Evolutionary conservation across 2,797 vertebrate genomes (phyloP).

Genomic region (Enteromius mattozi): DNA sequence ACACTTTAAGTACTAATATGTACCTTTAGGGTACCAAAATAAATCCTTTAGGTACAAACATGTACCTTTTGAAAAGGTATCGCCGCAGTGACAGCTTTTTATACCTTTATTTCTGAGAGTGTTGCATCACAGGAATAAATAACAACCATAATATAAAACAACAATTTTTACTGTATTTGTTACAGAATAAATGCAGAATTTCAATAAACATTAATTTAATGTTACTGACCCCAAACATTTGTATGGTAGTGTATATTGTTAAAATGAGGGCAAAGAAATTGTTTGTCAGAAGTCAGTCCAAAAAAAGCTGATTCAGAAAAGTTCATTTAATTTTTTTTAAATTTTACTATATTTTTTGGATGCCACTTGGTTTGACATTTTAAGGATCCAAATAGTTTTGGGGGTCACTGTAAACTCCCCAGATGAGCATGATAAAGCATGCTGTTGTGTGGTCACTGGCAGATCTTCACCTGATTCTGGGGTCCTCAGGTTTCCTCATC

Average conservation of each 20-base stretch:
- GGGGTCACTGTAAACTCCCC: background rate
- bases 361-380: background rate
- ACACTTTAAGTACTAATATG: too few relatives aligned
- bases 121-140: background rate
- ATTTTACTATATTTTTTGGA: background rate
- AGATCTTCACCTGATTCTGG: conserved; percentile 88
- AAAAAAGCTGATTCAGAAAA: background rate
- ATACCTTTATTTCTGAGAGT: too few relatives aligned
- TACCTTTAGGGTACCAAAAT: too few relatives aligned
- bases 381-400: background rate
- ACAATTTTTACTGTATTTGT: too few relatives aligned
- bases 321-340: background rate
- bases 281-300: background rate
- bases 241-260: background rate
- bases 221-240: background rate
- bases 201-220: background rate
- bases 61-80: too few relatives aligned
- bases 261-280: background rate
- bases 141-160: background rate
- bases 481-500: conserved; percentile 93
- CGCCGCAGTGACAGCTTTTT: too few relatives aligned
- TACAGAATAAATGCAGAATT: background rate
- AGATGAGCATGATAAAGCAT: background rate
- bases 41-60: too few relatives aligned
- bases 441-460: background rate